Percentiles rank a stretch among this genome's conserved stretches.
These are phyloP conservation scores for Cacatua alba DNA, from an alignment of 2,113 vertebrate genomes.

Conservation along the genomic window DNA sequence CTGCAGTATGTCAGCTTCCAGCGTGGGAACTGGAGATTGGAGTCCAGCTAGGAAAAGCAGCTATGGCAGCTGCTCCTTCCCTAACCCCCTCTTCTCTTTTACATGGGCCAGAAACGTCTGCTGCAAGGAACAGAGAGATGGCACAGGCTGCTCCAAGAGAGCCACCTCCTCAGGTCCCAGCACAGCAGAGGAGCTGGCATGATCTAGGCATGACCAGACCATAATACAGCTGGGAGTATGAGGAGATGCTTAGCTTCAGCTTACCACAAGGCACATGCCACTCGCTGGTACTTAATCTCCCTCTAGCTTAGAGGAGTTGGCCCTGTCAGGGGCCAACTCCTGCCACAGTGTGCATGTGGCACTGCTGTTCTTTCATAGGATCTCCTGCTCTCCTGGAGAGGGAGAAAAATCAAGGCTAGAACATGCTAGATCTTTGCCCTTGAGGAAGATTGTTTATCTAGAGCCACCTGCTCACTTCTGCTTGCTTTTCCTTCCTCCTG, in stretches of 20 bases:
- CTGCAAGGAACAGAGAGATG: not conserved
- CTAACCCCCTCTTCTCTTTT: not conserved
- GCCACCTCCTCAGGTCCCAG: not conserved
- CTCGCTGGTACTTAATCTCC: not conserved
- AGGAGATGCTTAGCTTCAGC: not conserved
- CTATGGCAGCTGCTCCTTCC: not conserved
- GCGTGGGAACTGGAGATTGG: accelerated
- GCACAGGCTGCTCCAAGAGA: not conserved
- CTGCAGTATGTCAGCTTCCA: not conserved
- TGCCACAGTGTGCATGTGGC: not conserved
- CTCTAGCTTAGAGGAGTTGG: not conserved
- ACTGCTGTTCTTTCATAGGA: not conserved
- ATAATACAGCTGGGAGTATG: not conserved
- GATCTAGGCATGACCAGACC: not conserved
- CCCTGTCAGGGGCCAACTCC: not conserved
- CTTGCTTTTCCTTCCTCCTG: not conserved
- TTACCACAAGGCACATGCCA: not conserved
- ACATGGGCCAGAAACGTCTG: not conserved
- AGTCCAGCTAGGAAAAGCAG: not conserved
- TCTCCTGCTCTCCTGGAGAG: not conserved
- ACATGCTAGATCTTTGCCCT: not conserved
- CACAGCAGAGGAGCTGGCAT: not conserved
- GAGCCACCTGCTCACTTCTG: not conserved
- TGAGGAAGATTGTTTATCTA: not conserved
- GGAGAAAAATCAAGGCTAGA: not conserved